Evolutionary conservation across 2,888 invertebrate species (phyloP), one percentile per base, ranked within the genome.

Genomic region (Melinopterus prodromus): DNA sequence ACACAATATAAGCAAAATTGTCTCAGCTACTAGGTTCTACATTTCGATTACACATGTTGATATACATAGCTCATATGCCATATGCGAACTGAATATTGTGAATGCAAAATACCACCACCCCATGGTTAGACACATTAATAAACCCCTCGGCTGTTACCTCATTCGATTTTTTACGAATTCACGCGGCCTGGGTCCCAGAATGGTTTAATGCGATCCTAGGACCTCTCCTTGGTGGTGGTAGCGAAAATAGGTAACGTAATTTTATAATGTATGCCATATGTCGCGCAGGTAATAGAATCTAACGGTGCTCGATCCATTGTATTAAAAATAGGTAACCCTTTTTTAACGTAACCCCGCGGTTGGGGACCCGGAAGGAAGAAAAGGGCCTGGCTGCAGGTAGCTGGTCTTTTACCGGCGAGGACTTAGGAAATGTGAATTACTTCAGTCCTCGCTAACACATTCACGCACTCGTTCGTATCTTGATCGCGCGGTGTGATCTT

Each of bases 361-460:
- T 84, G 83, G 86, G 74, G 86, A 86, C 86, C 88, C 88, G 88
- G 88, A 88, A 88, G 88, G 88, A 88, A 88, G 88, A 87, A 88
- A 87, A 85, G 87, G 87, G 84, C 84, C 85, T 81, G 35, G 35
- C 35, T 87, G 88, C 89, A 89, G 89, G 89, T 89, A 89, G 88
- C 86, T n/a, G 35, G 74, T 78, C 70, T 87, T 87, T 87, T 85
- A 84, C 85, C 85, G 86, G 84, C 82, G 84, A 84, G 83, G 83
- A 84, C 81, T 82, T 84, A 84, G 82, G 81, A 85, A 86, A 84
- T 86, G 85, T 85, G 86, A 87, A 88, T 88, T 86, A 86, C 85
- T 86, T 86, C 87, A 89, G 89, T 89, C 79, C 72, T 38, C 78
- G 81, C 81, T 79, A 77, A 79, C 72, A 81, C 81, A 79, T 79